Evolutionary conservation across 2,113 vertebrate genomes (phyloP).

Genomic region (Hippocampus mohnikei): DNA sequence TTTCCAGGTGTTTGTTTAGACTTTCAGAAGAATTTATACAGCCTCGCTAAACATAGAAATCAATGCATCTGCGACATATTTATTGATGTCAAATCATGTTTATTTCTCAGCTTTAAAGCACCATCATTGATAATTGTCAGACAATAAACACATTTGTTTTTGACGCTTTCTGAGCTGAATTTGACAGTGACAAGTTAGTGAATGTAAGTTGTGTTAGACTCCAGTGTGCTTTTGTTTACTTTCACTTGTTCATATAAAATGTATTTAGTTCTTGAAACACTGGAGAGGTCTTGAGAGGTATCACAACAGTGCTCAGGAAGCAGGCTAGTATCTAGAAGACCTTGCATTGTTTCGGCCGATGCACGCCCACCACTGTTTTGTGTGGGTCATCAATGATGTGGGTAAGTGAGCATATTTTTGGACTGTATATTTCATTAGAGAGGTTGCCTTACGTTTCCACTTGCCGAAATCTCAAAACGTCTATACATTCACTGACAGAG

Average conservation of each 20-base stretch:
- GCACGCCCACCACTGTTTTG: neutral
- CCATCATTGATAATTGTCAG: neutral
- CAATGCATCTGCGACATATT: slow-evolving; percentile 1
- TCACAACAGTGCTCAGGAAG: neutral
- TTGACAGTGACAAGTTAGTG: neutral
- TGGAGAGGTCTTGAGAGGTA: neutral
- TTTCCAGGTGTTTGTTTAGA: slow-evolving; percentile 39
- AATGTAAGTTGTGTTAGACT: neutral
- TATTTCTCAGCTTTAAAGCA: slow-evolving; percentile 6
- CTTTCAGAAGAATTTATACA: slow-evolving; percentile 38
- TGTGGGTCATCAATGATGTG: neutral
- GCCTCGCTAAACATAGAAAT: slow-evolving; percentile 43
- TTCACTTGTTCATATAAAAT: neutral
- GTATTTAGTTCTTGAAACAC: neutral
- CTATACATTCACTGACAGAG: neutral
- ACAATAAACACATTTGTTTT: slow-evolving; percentile 5
- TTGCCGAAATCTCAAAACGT: neutral
- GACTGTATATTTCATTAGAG: neutral
- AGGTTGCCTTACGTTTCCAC: neutral
- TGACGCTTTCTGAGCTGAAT: neutral
- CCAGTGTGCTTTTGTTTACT: neutral
- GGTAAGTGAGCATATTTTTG: neutral
- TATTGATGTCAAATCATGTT: slow-evolving; percentile 18
- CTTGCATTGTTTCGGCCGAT: neutral
- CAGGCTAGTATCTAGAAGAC: neutral